Conservation (phyloP, 2,797 vertebrate species). For the Odontamblyopus lacepedii region DNA sequence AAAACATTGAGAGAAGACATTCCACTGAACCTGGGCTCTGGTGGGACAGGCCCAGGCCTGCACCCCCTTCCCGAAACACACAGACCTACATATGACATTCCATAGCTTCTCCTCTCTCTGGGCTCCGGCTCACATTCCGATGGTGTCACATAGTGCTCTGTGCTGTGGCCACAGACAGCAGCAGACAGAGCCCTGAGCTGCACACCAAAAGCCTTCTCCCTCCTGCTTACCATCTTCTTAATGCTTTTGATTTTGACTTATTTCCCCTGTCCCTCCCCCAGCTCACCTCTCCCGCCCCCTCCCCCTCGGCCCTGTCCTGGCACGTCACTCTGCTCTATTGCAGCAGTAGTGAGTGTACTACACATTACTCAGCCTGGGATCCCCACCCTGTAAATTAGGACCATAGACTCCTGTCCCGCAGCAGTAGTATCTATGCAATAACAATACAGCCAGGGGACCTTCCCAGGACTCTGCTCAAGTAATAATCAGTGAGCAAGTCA, state of each 20-base stretch:
- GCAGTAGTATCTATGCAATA: background rate
- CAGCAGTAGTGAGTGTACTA: constrained; percentile 40
- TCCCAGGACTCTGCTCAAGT: background rate
- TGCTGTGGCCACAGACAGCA: constrained; percentile 11
- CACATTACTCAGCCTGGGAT: constrained; percentile 36
- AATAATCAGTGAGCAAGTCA: background rate
- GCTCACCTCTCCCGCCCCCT: background rate
- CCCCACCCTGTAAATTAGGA: constrained; percentile 16
- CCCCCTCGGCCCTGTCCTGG: constrained; percentile 44
- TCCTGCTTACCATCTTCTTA: constrained; percentile 12
- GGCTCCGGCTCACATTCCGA: constrained; percentile 46
- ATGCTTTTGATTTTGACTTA: background rate
- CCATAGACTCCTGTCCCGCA: constrained; percentile 2
- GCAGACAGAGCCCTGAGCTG: constrained; percentile 11
- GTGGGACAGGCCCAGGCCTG: constrained; percentile 47
- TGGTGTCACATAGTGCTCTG: constrained; percentile 33
- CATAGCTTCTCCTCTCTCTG: constrained; percentile 38
- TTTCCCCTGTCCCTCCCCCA: background rate
- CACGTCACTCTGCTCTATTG: constrained; percentile 46
- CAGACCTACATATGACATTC: constrained; percentile 56
- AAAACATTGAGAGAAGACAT: constrained; percentile 18
- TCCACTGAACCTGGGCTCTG: constrained; percentile 13
- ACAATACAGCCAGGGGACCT: background rate
- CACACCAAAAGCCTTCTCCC: constrained; percentile 9
- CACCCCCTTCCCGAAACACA: constrained; percentile 25